phyloP scores from a whole-genome alignment of 2,797 vertebrate genomes.

The Alca torda region DNA sequence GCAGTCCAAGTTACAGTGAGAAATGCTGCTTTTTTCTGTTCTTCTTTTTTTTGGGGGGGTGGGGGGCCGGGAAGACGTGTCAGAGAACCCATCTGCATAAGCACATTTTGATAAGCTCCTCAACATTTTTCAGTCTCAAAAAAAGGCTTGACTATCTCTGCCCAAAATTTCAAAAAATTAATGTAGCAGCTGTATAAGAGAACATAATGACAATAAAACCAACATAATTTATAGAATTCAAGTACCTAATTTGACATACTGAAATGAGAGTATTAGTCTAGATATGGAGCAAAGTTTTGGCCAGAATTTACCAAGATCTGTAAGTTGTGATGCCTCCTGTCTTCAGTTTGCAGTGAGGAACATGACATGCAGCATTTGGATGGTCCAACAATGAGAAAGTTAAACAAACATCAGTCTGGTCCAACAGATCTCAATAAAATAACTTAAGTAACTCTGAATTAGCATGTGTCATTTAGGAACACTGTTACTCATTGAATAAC shows the following conservation, averaged over 20 bases:
- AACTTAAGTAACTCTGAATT: neutral
- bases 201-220: neutral
- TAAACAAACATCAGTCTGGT: neutral
- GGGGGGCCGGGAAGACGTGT: neutral
- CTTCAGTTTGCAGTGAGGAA: neutral
- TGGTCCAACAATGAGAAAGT: neutral
- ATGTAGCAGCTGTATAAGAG: neutral
- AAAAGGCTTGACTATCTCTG: neutral
- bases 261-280: neutral
- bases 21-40: neutral
- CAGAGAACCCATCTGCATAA: neutral
- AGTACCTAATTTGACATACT: neutral
- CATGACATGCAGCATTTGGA: neutral
- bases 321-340: neutral
- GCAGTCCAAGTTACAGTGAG: neutral
- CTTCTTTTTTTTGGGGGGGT: rapidly evolving
- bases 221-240: neutral
- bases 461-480: neutral
- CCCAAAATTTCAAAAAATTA: neutral
- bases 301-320: neutral
- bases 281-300: neutral
- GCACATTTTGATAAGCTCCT: neutral
- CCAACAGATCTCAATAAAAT: neutral
- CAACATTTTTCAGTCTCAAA: neutral
- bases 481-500: neutral